These are phyloP conservation scores for Pseudobourletiella spinata DNA, from an alignment of 1,140 invertebrate genomes.

Conservation along the genomic window DNA sequence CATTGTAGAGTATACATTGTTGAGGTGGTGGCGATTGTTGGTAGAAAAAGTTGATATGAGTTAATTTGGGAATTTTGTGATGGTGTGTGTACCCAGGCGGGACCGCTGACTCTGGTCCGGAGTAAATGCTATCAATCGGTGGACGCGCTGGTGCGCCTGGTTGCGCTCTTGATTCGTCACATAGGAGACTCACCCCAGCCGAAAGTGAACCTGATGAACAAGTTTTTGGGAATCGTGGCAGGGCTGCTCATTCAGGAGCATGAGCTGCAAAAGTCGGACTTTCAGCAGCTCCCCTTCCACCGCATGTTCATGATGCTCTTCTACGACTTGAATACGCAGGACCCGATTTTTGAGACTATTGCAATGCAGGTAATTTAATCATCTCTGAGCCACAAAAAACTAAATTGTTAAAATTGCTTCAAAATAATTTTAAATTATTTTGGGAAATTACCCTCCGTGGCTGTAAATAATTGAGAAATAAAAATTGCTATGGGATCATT, in stretches of 20 bases:
- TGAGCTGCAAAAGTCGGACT: slow-evolving; percentile 69
- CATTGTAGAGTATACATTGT: too few species aligned
- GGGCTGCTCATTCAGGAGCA: slow-evolving; percentile 92
- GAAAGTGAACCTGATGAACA: slow-evolving; percentile 94
- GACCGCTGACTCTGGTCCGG: slow-evolving; percentile 52
- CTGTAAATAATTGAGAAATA: too few species aligned
- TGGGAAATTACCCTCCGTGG: too few species aligned
- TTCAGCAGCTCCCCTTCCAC: slow-evolving; percentile 96
- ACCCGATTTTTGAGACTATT: slow-evolving; percentile 83
- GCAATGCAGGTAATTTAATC: slow-evolving; percentile 61
- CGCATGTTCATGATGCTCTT: slow-evolving; percentile 96
- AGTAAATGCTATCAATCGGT: slow-evolving; percentile 92
- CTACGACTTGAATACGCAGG: slow-evolving; percentile 87
- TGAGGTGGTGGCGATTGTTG: too few species aligned
- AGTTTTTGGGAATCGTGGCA: slow-evolving; percentile 88
- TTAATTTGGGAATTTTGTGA: too few species aligned
- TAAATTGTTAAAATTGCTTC: too few species aligned
- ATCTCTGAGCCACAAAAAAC: too few species aligned
- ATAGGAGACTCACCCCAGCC: slow-evolving; percentile 86
- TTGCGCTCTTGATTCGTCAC: slow-evolving; percentile 93
- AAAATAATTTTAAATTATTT: too few species aligned
- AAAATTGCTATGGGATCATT: too few species aligned
- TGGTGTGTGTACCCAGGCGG: too few species aligned
- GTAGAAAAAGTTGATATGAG: too few species aligned
- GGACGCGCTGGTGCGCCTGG: slow-evolving; percentile 89